Evolutionary conservation across 2,888 invertebrate species (phyloP), one percentile per base, ranked within the genome.

Genomic region (Pseudococcus jackbeardsleyi): DNA sequence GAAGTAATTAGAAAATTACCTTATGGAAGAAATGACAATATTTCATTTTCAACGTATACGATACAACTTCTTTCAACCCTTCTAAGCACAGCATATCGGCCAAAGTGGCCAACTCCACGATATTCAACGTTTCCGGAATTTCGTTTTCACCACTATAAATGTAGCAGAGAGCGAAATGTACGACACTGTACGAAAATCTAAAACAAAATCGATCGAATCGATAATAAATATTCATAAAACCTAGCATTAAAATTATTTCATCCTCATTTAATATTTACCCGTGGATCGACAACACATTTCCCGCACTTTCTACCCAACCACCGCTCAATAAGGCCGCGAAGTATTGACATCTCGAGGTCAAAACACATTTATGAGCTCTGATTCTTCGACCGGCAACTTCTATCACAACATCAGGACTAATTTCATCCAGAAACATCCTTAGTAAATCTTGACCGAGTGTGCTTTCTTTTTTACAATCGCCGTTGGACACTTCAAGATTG

Each of bases 11-110:
- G 8, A n/a, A 17, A 42, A 64, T 68, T 92, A 95, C 96, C 93
- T 96, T 95, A 91, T 99, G 98, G 91, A 99, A 98, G 91, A 97
- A 95, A 92, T 99, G 98, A 91, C 98, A 98, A 91, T 96, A 97
- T 91, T 96, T 96, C 26, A 94, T 94, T 92, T 96, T 96, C 50
- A 98, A 92, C 0, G 96, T 96, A 90, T 96, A 96, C 91, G 96
- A 95, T 0, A 98, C 96, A 3, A 97, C 96, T 92, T 98, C 97
- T 91, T 97, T 97, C 6, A 99, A 93, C 0, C 98, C 98, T 91
- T 98, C 97, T 33, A 98, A 92, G 9, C 97, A 96, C 87, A 98
- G 92, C 94, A 98, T 95, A 92, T 98, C 98, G 0, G 98, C 96
- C 88, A 98, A 92, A 0, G 97, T 96, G 0, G 98, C 96, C 90